phyloP scores from a whole-genome alignment of 2,797 vertebrate species.

The Microctenopoma steveboyesi region DNA sequence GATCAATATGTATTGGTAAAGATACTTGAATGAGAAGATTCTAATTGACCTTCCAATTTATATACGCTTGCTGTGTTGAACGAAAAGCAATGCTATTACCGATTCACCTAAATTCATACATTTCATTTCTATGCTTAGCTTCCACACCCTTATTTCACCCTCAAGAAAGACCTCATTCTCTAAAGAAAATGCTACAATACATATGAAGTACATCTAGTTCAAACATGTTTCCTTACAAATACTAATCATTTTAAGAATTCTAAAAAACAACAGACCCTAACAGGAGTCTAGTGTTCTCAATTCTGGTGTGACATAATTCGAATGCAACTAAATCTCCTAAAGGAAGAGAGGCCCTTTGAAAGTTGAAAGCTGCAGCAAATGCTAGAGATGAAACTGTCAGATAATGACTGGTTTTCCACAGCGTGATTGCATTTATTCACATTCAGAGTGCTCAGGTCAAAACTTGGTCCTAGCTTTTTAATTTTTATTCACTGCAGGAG shows the following conservation, averaged over 20 bases:
- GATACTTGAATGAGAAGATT: too few species aligned
- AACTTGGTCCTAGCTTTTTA: constrained; percentile 19
- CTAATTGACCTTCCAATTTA: too few species aligned
- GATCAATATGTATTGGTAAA: too few species aligned
- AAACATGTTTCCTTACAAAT: not conserved
- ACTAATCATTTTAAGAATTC: not conserved
- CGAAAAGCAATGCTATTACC: not conserved
- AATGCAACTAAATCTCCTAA: constrained; percentile 7
- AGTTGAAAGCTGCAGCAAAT: constrained; percentile 37
- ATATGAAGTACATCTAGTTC: not conserved
- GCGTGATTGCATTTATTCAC: constrained; percentile 52
- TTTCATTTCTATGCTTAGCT: too few species aligned
- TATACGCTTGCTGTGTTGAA: too few species aligned
- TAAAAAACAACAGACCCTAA: constrained; percentile 5
- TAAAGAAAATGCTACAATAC: too few species aligned
- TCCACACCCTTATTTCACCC: too few species aligned
- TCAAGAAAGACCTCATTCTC: not conserved
- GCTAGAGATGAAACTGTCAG: constrained; percentile 37
- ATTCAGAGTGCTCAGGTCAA: constrained; percentile 36
- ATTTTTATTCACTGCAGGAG: constrained; percentile 5
- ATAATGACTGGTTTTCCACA: constrained; percentile 41
- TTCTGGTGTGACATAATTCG: not conserved
- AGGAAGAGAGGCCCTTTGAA: constrained; percentile 14
- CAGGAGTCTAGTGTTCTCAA: not conserved
- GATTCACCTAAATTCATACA: not conserved